Percentiles rank a stretch among this genome's conserved stretches.
Conservation (phyloP, 2,113 vertebrate species). For the Pachycephala philippinensis region DNA sequence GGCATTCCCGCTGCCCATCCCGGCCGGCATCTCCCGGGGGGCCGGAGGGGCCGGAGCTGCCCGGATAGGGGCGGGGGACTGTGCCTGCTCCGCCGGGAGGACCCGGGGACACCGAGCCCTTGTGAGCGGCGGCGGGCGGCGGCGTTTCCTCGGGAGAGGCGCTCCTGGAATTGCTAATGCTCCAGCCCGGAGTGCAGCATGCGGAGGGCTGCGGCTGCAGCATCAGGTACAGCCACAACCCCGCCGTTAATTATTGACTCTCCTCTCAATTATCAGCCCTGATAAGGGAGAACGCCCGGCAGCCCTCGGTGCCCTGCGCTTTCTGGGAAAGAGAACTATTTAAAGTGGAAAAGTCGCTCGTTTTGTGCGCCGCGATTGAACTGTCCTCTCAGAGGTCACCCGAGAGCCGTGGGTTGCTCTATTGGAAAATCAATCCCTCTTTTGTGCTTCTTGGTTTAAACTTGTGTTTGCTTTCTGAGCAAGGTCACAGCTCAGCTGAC, state of each 20-base stretch:
- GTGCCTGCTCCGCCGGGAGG: not conserved
- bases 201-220: conserved; percentile 24
- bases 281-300: not conserved
- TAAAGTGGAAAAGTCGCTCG: not conserved
- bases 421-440: not conserved
- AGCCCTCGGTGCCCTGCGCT: not conserved
- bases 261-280: not conserved
- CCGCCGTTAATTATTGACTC: conserved; percentile 14
- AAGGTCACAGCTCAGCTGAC: conserved; percentile 76
- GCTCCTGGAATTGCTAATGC: not conserved
- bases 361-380: not conserved
- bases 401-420: not conserved
- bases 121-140: not conserved
- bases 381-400: conserved; percentile 5
- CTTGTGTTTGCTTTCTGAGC: conserved; percentile 64
- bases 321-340: not conserved
- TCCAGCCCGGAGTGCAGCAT: not conserved
- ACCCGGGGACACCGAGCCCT: not conserved
- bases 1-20: not conserved
- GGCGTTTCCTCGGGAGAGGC: not conserved
- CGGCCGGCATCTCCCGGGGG: not conserved
- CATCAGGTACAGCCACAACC: not conserved
- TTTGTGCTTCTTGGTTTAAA: conserved; percentile 24
- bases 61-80: not conserved
- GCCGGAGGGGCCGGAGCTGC: not conserved